Base-by-base conservation (phyloP, 2,113 vertebrate genomes). In the Melanostigma gelatinosum region DNA sequence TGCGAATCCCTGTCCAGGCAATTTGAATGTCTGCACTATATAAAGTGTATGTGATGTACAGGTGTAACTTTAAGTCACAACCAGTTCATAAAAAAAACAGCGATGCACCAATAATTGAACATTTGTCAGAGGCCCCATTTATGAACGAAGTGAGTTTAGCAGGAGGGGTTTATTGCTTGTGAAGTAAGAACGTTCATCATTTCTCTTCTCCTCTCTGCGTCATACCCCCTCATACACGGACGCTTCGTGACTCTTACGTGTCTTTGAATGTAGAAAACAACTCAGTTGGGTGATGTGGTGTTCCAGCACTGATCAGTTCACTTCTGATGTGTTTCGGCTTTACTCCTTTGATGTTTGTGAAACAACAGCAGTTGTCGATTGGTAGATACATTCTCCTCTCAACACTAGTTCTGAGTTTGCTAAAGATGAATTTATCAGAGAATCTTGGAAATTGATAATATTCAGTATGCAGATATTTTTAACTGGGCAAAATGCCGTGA, bases 211-310 rank as follows among this genome's bases (percentile, higher is more conserved):
- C 10, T 57, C 20, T 6, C 20, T 57, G 24, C 18, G 16, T 40
- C 44, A 34, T 18, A 48, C 10, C 13, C 36, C 27, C 61, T 66
- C 44, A 44, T n/a, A 1, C 6, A 29, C 8, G 8, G 22, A 38
- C 69, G 13, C 50, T 32, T 58, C 24, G 20, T 58, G 29, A 71
- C n/a, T 65, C 46, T 29, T n/a, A 36, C 6, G 15, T 9, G 44
- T 65, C 60, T 48, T 80, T 75, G 70, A 83, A 57, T 58, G 20
- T 18, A 29, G 11, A 60, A 58, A 82, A 64, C 36, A 75, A 13
- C 29, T 60, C 44, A 42, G 60, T 46, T 18, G 22, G 34, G 4
- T 61, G n/a, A 64, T 20, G 40, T 22, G 40, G 4, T 27, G 29
- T 32, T 73, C 18, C 20, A 20, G 38, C 18, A 46, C 15, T 12